Evolutionary conservation across 2,888 invertebrate species (phyloP).

Genomic region (Rhodophaea formosa): DNA sequence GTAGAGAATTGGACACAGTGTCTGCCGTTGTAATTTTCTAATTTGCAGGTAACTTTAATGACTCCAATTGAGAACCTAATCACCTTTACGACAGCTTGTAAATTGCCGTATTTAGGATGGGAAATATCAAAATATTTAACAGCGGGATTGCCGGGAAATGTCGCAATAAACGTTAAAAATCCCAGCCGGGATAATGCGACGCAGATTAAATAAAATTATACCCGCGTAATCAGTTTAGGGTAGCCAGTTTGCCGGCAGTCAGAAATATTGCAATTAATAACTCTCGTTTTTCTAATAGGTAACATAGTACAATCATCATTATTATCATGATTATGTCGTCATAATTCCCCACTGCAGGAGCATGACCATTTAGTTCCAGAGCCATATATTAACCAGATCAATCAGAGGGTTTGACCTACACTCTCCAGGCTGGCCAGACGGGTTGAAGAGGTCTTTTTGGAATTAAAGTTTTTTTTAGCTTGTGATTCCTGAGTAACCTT

Average conservation of each 20-base stretch:
- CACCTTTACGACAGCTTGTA: background rate
- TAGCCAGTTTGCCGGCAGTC: background rate
- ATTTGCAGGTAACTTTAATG: background rate
- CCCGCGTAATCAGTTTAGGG: constrained; percentile 6
- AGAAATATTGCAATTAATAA: background rate
- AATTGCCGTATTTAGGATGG: background rate
- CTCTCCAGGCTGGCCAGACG: too few relatives aligned
- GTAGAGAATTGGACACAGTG: background rate
- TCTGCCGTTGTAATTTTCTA: background rate
- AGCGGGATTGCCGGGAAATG: background rate
- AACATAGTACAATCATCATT: too few relatives aligned
- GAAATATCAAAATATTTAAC: background rate
- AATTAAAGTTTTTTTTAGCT: too few relatives aligned
- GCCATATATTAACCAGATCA: too few relatives aligned
- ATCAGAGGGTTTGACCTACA: too few relatives aligned
- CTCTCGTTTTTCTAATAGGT: background rate
- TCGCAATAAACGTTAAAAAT: constrained; percentile 13
- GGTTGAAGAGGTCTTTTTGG: too few relatives aligned
- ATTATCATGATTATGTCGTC: too few relatives aligned
- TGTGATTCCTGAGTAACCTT: too few relatives aligned
- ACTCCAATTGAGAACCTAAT: background rate
- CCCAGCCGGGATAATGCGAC: constrained; percentile 1
- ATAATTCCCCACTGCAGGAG: too few relatives aligned
- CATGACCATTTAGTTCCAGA: too few relatives aligned
- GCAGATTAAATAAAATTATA: constrained; percentile 15